These are phyloP conservation scores for Metallyticus violacea DNA, from an alignment of 2,888 invertebrate species.

Conservation along the genomic window DNA sequence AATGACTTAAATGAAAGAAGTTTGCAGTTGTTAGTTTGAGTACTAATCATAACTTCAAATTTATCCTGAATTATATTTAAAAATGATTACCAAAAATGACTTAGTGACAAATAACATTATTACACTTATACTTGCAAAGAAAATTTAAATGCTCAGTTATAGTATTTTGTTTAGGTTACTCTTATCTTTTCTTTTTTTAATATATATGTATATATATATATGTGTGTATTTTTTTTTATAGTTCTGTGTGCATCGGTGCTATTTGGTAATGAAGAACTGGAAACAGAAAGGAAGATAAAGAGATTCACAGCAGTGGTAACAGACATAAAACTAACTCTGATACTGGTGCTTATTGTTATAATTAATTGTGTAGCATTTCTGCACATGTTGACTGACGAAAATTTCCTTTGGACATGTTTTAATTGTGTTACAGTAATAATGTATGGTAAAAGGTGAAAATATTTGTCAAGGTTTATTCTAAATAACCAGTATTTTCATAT, in stretches of 20 bases:
- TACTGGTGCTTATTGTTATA: neutral
- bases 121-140: too few species aligned
- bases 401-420: neutral
- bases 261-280: neutral
- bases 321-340: neutral
- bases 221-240: neutral
- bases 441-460: neutral
- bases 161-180: neutral
- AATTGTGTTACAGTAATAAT: neutral
- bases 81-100: too few species aligned
- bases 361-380: neutral
- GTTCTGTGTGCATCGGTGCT: neutral
- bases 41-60: too few species aligned
- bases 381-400: neutral
- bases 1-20: too few species aligned
- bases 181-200: neutral
- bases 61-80: too few species aligned
- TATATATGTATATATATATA: neutral
- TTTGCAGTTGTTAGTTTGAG: too few species aligned
- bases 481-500: neutral
- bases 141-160: too few species aligned
- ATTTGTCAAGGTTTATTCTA: neutral
- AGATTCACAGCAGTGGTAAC: neutral
- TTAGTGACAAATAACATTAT: too few species aligned
- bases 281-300: neutral